Evolutionary conservation across 2,888 invertebrate genomes (phyloP).

Genomic region (Plusia festucae): DNA sequence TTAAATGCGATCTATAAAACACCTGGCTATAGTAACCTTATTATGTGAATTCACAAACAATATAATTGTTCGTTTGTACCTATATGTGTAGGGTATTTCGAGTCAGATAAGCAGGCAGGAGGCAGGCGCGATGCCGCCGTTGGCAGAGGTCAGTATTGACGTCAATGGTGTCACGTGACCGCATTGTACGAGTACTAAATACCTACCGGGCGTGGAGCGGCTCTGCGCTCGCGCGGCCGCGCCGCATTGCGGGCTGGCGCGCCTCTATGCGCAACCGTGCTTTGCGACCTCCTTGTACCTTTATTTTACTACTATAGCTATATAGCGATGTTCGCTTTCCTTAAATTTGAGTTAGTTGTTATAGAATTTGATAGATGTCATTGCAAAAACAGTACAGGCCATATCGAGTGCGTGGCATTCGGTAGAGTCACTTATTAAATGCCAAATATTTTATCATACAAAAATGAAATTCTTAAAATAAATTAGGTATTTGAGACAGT

Average conservation of each 20-base stretch:
- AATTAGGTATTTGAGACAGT: too few species aligned
- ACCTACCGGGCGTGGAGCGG: constrained; percentile 64
- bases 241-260: constrained; percentile 38
- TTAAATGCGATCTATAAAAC: not conserved
- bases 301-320: not conserved
- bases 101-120: constrained; percentile 82
- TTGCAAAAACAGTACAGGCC: not conserved
- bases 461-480: too few species aligned
- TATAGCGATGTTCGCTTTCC: not conserved
- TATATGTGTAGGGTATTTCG: constrained; percentile 78
- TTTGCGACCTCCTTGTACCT: not conserved
- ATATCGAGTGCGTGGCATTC: too few species aligned
- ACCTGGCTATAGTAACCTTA: constrained; percentile 22
- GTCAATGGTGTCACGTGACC: constrained; percentile 92
- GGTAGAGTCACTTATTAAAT: not conserved
- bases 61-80: constrained; percentile 45
- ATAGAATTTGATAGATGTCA: too few species aligned
- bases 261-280: constrained; percentile 34
- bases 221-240: constrained; percentile 54
- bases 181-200: constrained; percentile 67
- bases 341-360: not conserved
- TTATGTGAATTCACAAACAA: constrained; percentile 30
- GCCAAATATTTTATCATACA: not conserved
- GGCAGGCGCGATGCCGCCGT: constrained; percentile 81
- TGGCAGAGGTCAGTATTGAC: constrained; percentile 92